Conservation (phyloP, 2,113 vertebrate species). For the Zosterops borbonicus region DNA sequence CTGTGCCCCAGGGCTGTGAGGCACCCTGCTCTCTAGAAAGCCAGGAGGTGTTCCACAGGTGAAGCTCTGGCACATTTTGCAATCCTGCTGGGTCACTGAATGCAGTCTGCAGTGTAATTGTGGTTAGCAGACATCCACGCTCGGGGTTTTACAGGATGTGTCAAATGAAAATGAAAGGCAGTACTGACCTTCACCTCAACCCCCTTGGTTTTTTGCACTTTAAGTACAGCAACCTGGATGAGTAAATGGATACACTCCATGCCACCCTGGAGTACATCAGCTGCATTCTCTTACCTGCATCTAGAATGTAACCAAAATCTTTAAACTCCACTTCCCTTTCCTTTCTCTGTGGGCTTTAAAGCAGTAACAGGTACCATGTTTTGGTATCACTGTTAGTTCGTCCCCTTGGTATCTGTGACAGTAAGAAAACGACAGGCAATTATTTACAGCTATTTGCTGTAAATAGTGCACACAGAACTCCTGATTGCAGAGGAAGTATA, state of each 20-base stretch:
- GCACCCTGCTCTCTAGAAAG: not conserved
- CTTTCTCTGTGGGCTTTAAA: not conserved
- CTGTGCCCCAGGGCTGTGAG: accelerated
- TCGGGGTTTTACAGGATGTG: not conserved
- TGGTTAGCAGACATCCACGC: accelerated
- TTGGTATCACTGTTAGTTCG: not conserved
- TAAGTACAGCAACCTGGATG: not conserved
- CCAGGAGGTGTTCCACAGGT: not conserved
- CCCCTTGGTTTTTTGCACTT: not conserved
- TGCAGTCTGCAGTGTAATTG: not conserved
- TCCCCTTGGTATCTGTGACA: not conserved
- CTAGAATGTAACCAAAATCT: not conserved
- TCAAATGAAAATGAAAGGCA: not conserved
- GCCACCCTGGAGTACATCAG: not conserved
- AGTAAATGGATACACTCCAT: not conserved
- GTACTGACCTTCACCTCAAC: not conserved
- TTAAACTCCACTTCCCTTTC: not conserved
- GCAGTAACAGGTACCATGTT: not conserved
- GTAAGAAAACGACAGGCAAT: not conserved
- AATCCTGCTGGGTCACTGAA: accelerated
- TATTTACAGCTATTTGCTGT: not conserved
- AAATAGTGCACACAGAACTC: not conserved
- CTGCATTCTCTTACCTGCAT: not conserved
- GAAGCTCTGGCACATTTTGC: not conserved
- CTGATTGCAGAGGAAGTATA: not conserved